These are phyloP conservation scores for Echinometra lucunter DNA, from an alignment of 53 echinoderm and acorn worm genomes.

Conservation along the genomic window DNA sequence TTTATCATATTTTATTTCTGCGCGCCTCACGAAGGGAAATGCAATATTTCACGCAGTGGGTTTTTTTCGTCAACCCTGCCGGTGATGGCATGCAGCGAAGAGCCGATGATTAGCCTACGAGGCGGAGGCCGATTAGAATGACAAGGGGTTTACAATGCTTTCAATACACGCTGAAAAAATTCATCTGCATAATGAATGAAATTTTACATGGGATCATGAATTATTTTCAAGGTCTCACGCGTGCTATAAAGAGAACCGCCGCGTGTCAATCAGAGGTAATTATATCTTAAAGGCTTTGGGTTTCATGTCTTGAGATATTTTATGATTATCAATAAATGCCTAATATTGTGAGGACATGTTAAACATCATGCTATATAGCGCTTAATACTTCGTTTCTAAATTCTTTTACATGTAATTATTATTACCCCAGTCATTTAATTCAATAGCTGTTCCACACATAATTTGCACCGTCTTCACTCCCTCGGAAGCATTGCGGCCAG, in stretches of 20 bases:
- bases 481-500: too few species aligned
- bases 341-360: not conserved
- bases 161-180: not conserved
- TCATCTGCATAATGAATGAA: constrained; percentile 31
- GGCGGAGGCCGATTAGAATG: not conserved
- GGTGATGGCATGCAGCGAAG: not conserved
- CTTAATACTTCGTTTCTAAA: too few species aligned
- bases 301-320: not conserved
- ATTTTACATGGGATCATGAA: not conserved
- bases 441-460: too few species aligned
- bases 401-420: too few species aligned
- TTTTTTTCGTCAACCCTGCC: not conserved
- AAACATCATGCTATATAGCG: too few species aligned
- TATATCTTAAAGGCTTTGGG: not conserved
- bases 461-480: too few species aligned
- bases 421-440: too few species aligned
- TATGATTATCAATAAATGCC: not conserved
- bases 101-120: not conserved
- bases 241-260: not conserved
- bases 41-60: constrained; percentile 31
- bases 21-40: not conserved
- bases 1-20: not conserved
- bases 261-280: not conserved
- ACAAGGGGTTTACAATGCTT: constrained; percentile 18
- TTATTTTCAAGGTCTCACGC: not conserved